phyloP scores from a whole-genome alignment of 2,888 invertebrate species.

The Coremacera marginata region DNA sequence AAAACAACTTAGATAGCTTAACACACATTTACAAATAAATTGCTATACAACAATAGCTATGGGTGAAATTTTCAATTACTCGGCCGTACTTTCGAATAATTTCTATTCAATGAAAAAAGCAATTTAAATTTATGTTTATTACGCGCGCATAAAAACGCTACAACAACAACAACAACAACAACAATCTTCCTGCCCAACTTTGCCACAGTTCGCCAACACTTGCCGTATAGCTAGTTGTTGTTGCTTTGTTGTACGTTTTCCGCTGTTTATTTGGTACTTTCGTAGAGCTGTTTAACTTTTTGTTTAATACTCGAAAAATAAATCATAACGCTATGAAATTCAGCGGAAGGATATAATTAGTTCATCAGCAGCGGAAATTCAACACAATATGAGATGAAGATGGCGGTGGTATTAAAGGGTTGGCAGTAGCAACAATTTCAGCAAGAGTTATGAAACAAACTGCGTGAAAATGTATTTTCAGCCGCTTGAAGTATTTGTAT shows the following conservation, averaged over 20 bases:
- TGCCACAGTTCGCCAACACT: background rate
- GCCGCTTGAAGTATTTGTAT: too few relatives aligned
- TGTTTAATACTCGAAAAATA: background rate
- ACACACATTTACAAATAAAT: background rate
- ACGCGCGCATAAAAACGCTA: background rate
- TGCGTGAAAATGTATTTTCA: too few relatives aligned
- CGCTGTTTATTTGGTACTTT: background rate
- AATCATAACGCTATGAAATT: slow-evolving; percentile 24
- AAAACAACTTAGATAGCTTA: too few relatives aligned
- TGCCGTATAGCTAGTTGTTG: background rate
- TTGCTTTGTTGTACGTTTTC: background rate
- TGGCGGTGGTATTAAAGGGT: too few relatives aligned
- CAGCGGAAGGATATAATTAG: slow-evolving; percentile 32
- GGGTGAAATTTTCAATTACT: background rate
- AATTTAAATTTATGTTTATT: slow-evolving; percentile 9
- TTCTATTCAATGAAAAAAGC: background rate
- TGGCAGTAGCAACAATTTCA: background rate
- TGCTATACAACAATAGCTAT: background rate
- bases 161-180: background rate
- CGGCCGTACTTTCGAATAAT: background rate
- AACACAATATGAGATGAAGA: background rate
- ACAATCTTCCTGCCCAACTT: background rate
- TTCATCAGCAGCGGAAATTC: background rate
- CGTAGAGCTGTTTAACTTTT: background rate
- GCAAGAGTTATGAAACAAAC: too few relatives aligned